Percentiles rank a stretch among this genome's conserved stretches.
Evolutionary conservation across 2,888 invertebrate species (phyloP).

Genomic region (Eugnorisma glareosa): DNA sequence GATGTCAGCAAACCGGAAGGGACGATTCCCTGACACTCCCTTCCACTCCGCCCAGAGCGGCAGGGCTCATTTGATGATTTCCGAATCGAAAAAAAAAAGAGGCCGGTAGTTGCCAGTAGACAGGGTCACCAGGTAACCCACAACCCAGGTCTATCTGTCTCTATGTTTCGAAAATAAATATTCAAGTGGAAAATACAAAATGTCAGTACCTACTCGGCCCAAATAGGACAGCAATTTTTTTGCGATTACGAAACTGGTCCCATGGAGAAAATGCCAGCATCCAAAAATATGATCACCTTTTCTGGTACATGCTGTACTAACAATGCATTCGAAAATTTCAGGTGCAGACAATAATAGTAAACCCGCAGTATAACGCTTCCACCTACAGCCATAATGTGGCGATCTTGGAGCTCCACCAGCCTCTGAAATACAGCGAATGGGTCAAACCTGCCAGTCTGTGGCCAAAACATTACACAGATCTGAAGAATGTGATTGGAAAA

Average conservation of each 20-base stretch:
- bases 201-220: neutral
- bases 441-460: constrained; percentile 91
- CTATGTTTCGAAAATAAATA: neutral
- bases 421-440: constrained; percentile 86
- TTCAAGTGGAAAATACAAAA: neutral
- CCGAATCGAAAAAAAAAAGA: too few species aligned
- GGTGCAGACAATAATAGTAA: constrained; percentile 20
- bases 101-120: neutral
- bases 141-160: neutral
- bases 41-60: too few species aligned
- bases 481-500: constrained; percentile 83
- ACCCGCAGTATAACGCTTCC: constrained; percentile 2
- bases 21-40: too few species aligned
- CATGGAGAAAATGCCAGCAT: neutral
- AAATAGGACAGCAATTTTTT: neutral
- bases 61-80: too few species aligned
- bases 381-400: constrained; percentile 83
- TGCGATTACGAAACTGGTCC: neutral
- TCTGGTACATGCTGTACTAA: neutral
- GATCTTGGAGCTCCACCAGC: constrained; percentile 86
- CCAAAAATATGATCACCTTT: neutral
- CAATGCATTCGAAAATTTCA: constrained; percentile 5
- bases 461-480: constrained; percentile 82
- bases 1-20: too few species aligned
- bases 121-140: neutral